phyloP scores from a whole-genome alignment of 2,797 vertebrate species.

The Pangasius sanitwongsei region DNA sequence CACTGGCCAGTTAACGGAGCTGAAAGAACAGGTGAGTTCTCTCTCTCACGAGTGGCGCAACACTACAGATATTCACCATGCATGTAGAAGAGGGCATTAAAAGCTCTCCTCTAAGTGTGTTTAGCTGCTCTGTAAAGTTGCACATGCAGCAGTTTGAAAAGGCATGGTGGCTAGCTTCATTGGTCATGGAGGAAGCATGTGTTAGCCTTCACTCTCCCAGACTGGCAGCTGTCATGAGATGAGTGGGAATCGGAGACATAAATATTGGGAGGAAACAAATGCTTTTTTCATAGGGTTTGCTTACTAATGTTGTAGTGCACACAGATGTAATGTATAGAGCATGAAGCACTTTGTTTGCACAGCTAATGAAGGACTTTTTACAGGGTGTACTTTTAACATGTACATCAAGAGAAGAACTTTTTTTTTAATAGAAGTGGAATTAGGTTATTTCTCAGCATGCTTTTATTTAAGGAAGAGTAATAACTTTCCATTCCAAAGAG shows the following conservation, averaged over 20 bases:
- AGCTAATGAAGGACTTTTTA: neutral
- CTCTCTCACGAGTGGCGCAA: neutral
- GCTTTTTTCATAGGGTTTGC: neutral
- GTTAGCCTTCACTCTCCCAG: neutral
- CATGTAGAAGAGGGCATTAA: neutral
- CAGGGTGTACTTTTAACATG: neutral
- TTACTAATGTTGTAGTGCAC: neutral
- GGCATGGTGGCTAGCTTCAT: neutral
- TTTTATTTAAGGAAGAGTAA: neutral
- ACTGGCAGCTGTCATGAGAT: neutral
- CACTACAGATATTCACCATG: neutral
- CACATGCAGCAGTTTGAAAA: neutral
- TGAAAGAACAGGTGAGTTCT: slow-evolving; percentile 91
- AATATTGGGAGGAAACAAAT: neutral
- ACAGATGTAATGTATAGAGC: neutral
- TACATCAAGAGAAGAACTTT: neutral
- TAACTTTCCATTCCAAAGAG: neutral
- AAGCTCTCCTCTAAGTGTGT: neutral
- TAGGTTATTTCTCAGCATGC: neutral
- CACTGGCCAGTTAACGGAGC: slow-evolving; percentile 84
- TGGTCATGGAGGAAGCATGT: neutral
- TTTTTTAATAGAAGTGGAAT: neutral
- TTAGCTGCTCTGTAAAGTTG: neutral
- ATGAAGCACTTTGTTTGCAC: neutral
- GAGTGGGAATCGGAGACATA: neutral